These are phyloP conservation scores for Napeogenes inachia DNA, from an alignment of 2,888 invertebrate species.

Conservation along the genomic window DNA sequence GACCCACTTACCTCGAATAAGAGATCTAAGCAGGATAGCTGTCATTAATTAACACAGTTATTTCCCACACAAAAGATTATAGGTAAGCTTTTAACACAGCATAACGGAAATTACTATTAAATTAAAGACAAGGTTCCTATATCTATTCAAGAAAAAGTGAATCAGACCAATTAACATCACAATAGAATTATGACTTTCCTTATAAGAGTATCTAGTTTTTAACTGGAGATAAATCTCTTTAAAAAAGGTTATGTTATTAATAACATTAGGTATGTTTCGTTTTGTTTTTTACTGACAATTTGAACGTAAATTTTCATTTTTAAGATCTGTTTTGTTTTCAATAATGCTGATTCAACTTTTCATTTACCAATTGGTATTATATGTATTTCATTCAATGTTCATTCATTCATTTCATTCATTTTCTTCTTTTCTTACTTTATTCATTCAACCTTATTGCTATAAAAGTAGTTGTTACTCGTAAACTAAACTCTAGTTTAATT, in stretches of 20 bases:
- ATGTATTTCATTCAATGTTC: no score
- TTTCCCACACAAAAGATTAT: constrained; percentile 47
- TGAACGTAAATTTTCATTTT: no score
- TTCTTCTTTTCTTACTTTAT: no score
- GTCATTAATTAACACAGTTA: constrained; percentile 68
- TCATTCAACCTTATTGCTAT: no score
- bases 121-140: neutral
- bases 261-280: no score
- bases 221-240: neutral
- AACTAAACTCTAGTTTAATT: neutral
- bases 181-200: neutral
- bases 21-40: constrained; percentile 61
- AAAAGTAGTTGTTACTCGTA: neutral
- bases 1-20: constrained; percentile 56
- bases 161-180: neutral
- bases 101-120: constrained; percentile 29
- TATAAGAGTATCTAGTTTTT: neutral
- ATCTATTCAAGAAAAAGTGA: neutral
- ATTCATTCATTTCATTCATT: no score
- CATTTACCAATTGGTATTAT: no score
- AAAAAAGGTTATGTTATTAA: neutral
- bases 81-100: constrained; percentile 25
- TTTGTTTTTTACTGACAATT: no score
- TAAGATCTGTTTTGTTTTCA: no score
- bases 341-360: no score